Evolutionary conservation across 2,888 invertebrate species (phyloP), one percentile per base, ranked within the genome.

Genomic region (Platycheirus albimanus): DNA sequence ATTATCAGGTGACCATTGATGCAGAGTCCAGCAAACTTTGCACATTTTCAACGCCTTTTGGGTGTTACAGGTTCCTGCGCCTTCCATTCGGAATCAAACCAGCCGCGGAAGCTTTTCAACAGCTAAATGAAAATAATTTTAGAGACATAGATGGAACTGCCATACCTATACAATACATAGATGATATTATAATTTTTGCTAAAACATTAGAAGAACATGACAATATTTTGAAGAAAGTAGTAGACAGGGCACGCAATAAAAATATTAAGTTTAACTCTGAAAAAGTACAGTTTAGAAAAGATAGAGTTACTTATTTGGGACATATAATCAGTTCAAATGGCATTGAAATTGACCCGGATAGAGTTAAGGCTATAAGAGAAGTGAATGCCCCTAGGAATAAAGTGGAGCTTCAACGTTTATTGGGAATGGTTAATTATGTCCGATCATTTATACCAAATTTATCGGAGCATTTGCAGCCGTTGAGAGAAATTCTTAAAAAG

Each of bases 51-150:
- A 84, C 75, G 7, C 80, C 77, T n/a, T 85, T 70, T 72, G 85
- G 83, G 15, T 72, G 76, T 41, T 87, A 86, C 83, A 84, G 86
- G 70, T 89, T 87, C 84, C 66, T 75, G 20, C 85, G 89, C 20
- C 38, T 88, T 24, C 87, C 88, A 0, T 89, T 88, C 85, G 88
- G 88, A 3, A 54, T 89, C 4, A 86, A 85, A 10, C 78, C 85
- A 0, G 86, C 87, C 0, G 86, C 88, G 0, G 89, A 89, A 86
- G 86, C 87, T 8, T 88, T 88, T 74, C 88, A 89, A 72, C 86
- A 84, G 54, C 85, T 85, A 54, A 87, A 86, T 77, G 85, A 85
- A 54, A 78, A 75, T n/a, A 85, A 87, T 41, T 89, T 88, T 80
- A 87, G 87, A 24, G 87, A 87, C 43, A 89, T 88, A 41, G 76